Conservation (phyloP, 1,140 invertebrate species). For the Cecropterus lyciades region DNA sequence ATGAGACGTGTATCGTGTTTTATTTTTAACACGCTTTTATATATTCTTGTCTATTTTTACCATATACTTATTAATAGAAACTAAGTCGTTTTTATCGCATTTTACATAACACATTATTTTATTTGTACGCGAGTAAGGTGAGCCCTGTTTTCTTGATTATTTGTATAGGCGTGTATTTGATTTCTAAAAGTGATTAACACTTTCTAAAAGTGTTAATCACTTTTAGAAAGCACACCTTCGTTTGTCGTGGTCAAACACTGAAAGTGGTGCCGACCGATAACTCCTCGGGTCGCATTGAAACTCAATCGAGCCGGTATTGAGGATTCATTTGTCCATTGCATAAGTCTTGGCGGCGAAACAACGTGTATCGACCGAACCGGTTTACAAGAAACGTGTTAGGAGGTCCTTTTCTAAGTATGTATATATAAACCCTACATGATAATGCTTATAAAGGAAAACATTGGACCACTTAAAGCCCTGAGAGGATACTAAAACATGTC, state of each 20-base stretch:
- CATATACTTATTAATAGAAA: too few species aligned
- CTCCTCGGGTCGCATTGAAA: conserved; percentile 16
- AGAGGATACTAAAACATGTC: background rate
- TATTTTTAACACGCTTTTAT: too few species aligned
- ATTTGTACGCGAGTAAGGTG: too few species aligned
- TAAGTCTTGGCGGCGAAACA: conserved; percentile 69
- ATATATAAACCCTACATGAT: conserved; percentile 48
- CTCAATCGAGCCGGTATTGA: conserved; percentile 39
- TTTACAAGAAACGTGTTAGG: conserved; percentile 80
- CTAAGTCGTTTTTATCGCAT: too few species aligned
- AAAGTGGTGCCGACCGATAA: conserved; percentile 18
- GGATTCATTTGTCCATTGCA: conserved; percentile 63
- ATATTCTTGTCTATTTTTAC: too few species aligned
- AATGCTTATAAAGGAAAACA: conserved; percentile 21
- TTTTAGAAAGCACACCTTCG: conserved; percentile 14
- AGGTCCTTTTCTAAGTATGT: conserved; percentile 65
- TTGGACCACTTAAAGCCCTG: background rate
- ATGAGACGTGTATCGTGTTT: too few species aligned
- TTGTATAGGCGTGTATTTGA: background rate
- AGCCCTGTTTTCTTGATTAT: background rate
- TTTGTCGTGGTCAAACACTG: conserved; percentile 8
- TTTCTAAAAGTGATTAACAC: too few species aligned
- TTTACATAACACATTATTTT: too few species aligned
- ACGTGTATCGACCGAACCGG: conserved; percentile 70
- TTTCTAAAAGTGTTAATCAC: too few species aligned